These are phyloP conservation scores for Belonocnema kinseyi DNA, from an alignment of 1,140 invertebrate genomes.

Conservation along the genomic window DNA sequence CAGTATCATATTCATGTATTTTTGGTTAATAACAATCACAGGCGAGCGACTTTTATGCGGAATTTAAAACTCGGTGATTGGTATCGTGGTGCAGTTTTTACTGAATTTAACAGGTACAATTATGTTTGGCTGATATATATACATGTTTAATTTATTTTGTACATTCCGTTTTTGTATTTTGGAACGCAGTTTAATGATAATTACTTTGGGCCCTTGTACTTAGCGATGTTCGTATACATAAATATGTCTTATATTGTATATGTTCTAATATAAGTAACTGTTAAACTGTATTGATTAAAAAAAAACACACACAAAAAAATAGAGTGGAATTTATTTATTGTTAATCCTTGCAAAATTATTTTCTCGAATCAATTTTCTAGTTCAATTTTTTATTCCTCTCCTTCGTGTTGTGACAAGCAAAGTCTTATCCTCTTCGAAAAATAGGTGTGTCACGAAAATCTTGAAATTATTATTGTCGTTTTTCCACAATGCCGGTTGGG, in stretches of 20 bases:
- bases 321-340: not conserved
- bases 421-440: too few species aligned
- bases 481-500: too few species aligned
- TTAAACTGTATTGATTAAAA: conserved; percentile 27
- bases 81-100: not conserved
- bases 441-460: too few species aligned
- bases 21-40: too few species aligned
- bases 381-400: too few species aligned
- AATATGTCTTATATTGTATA: conserved; percentile 27
- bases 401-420: too few species aligned
- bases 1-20: too few species aligned
- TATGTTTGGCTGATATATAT: too few species aligned
- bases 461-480: too few species aligned
- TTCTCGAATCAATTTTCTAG: not conserved
- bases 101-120: not conserved
- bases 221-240: conserved; percentile 6
- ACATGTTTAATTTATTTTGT: conserved; percentile 10
- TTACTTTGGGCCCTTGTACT: not conserved
- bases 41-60: too few species aligned
- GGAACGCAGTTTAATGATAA: not conserved
- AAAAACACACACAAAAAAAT: not conserved
- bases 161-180: conserved; percentile 8
- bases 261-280: conserved; percentile 18
- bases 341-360: not conserved
- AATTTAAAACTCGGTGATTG: conserved; percentile 8